A percentile compares a stretch with the other conserved stretches of the same genome.
phyloP scores from a whole-genome alignment of 1,140 invertebrate species.

The Drosophila kurseongensis region DNA sequence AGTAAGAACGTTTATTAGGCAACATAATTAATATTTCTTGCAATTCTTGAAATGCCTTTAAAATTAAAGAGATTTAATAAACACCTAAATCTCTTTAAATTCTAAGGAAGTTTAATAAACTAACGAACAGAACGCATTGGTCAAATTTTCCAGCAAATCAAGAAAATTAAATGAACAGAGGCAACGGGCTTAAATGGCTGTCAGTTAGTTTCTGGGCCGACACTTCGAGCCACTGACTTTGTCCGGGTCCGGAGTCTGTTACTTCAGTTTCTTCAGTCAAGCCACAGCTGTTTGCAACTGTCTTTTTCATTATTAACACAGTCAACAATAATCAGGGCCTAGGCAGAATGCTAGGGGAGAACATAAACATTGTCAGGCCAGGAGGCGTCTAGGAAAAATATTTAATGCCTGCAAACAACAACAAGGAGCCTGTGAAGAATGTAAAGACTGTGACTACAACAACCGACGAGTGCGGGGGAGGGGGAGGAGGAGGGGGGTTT shows the following conservation, averaged over 20 bases:
- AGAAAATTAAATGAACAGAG: conserved; percentile 11
- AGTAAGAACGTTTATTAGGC: not conserved
- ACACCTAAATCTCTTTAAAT: not conserved
- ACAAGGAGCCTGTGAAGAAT: conserved; percentile 45
- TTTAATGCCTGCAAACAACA: conserved; percentile 79
- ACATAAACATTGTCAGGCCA: conserved; percentile 64
- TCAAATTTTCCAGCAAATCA: not conserved
- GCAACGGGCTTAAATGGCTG: conserved; percentile 31
- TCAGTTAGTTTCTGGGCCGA: conserved; percentile 44
- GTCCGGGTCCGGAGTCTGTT: conserved; percentile 25
- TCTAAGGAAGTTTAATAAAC: not conserved
- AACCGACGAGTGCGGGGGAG: not conserved
- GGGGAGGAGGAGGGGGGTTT: not conserved
- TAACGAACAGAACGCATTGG: not conserved
- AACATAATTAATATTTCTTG: conserved; percentile 1
- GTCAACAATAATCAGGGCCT: conserved; percentile 79
- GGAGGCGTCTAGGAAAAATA: conserved; percentile 76
- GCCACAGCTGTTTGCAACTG: conserved; percentile 73
- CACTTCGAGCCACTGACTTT: conserved; percentile 22
- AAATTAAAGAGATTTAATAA: not conserved
- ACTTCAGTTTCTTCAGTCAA: conserved; percentile 32
- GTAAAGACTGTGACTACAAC: conserved; percentile 43
- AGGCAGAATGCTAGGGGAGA: conserved; percentile 48
- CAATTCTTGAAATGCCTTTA: not conserved
- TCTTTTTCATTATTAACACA: conserved; percentile 79